Percentiles rank a stretch among this genome's conserved stretches.
Conservation (phyloP, 2,113 vertebrate genomes). For the Pseudorasbora parva region DNA sequence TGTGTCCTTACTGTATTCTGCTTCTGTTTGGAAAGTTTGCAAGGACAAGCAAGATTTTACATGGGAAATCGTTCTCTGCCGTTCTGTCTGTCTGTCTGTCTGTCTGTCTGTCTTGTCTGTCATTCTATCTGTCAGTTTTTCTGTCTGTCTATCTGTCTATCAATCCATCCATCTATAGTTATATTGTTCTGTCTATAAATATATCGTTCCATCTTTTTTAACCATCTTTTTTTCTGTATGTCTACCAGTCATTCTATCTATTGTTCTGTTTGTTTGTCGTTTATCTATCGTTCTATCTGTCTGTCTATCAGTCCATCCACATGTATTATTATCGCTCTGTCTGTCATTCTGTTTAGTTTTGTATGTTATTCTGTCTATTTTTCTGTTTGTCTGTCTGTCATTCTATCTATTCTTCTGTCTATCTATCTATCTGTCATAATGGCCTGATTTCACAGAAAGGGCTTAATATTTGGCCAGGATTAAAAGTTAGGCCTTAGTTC, state of each 20-base stretch:
- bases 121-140: background rate
- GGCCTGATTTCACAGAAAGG: no score
- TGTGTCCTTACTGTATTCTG: conserved; percentile 6
- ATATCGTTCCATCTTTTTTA: background rate
- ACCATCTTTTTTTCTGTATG: no score
- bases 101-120: background rate
- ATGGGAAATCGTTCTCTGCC: background rate
- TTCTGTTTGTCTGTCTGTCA: background rate
- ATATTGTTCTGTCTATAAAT: background rate
- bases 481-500: no score
- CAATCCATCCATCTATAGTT: background rate
- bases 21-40: conserved; percentile 16
- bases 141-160: background rate
- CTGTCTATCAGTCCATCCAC: background rate
- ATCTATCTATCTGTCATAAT: background rate
- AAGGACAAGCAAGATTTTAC: background rate
- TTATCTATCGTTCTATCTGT: background rate
- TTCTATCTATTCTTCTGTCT: background rate
- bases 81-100: background rate
- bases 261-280: background rate
- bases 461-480: no score
- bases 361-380: background rate
- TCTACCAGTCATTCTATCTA: background rate
- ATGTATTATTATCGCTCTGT: background rate
- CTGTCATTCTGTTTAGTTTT: no score